These are phyloP conservation scores for Lampropteryx suffumata DNA, from an alignment of 2,888 invertebrate species.

Conservation along the genomic window DNA sequence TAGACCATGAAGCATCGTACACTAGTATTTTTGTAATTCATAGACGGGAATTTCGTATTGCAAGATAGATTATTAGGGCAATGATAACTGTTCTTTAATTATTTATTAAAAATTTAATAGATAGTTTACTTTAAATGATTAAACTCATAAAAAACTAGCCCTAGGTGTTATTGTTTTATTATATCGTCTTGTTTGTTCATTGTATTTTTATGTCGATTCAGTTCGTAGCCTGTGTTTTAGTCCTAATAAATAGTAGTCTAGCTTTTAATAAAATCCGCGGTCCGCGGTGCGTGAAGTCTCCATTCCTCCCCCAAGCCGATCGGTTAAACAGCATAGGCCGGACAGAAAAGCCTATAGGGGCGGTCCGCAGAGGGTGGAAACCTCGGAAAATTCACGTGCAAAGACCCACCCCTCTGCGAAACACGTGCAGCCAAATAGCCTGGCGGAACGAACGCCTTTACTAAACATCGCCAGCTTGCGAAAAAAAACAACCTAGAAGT, in stretches of 20 bases:
- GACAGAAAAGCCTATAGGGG: constrained; percentile 84
- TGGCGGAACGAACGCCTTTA: constrained; percentile 73
- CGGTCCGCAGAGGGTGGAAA: constrained; percentile 82
- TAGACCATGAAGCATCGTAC: constrained; percentile 59
- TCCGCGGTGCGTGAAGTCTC: constrained; percentile 49
- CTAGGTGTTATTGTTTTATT: too few relatives aligned
- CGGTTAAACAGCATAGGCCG: constrained; percentile 82
- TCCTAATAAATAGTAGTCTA: too few relatives aligned
- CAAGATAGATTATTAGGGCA: constrained; percentile 10
- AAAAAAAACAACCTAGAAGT: constrained; percentile 60
- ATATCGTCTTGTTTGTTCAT: too few relatives aligned
- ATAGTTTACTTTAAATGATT: too few relatives aligned
- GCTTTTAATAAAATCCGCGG: neutral
- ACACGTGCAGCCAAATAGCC: constrained; percentile 80
- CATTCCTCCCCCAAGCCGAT: constrained; percentile 62
- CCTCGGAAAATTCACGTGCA: constrained; percentile 82
- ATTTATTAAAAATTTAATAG: constrained; percentile 22
- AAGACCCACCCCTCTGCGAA: constrained; percentile 71
- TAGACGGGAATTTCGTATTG: constrained; percentile 35
- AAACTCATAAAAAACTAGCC: too few relatives aligned
- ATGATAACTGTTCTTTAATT: constrained; percentile 25
- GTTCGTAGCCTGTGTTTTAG: too few relatives aligned
- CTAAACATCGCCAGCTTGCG: constrained; percentile 73
- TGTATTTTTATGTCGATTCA: too few relatives aligned
- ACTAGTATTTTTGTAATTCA: constrained; percentile 20